These are phyloP conservation scores for Cavia porcellus DNA, from an alignment of 2,113 vertebrate species.

Conservation along the genomic window DNA sequence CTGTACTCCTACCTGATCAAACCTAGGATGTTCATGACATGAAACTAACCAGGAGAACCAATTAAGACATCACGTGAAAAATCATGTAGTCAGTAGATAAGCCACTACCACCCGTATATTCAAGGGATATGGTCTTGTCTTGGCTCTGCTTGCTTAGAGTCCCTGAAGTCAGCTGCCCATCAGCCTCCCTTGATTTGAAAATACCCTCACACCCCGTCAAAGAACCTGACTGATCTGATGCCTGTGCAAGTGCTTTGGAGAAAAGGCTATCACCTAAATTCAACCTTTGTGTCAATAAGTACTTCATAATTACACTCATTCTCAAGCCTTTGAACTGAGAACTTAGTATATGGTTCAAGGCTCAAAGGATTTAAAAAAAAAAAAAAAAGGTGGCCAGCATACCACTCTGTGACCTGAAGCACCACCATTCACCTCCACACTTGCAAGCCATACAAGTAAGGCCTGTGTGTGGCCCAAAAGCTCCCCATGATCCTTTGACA, in stretches of 20 bases:
- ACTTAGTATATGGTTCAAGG: background rate
- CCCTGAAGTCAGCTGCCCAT: background rate
- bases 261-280: constrained; percentile 14
- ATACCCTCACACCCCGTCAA: background rate
- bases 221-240: background rate
- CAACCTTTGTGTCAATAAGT: background rate
- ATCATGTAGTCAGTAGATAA: background rate
- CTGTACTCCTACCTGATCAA: background rate
- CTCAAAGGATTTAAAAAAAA: too few species aligned
- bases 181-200: background rate
- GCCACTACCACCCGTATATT: background rate
- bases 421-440: background rate
- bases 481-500: background rate
- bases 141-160: background rate
- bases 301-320: background rate
- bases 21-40: background rate
- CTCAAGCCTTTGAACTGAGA: background rate
- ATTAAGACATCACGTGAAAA: background rate
- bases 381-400: background rate
- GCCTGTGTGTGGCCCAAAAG: background rate
- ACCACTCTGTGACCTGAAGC: background rate
- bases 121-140: background rate
- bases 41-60: background rate
- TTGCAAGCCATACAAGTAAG: background rate
- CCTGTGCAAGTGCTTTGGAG: background rate